phyloP scores from a whole-genome alignment of 2,888 invertebrate species.

The Andrena marginata region DNA sequence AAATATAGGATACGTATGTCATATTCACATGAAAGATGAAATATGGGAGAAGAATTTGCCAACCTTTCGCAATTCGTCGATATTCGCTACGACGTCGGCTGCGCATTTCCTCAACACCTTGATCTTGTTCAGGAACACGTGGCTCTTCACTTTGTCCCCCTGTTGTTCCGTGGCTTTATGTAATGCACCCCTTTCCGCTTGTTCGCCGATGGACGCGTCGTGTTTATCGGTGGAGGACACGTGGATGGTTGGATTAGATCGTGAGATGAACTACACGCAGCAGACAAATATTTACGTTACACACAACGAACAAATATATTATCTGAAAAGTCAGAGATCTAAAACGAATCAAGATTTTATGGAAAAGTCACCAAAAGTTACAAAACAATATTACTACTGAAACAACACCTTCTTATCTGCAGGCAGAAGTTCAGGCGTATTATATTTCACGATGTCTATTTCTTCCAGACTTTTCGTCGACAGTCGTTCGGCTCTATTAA shows the following conservation, averaged over 20 bases:
- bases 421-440: neutral
- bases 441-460: neutral
- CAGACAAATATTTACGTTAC: conserved; percentile 1
- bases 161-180: neutral
- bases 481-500: too few species aligned
- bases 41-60: neutral
- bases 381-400: too few species aligned
- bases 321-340: too few species aligned
- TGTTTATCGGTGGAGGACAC: conserved; percentile 47
- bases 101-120: conserved; percentile 49
- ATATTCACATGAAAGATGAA: too few species aligned
- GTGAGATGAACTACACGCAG: conserved; percentile 42
- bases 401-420: too few species aligned
- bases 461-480: neutral
- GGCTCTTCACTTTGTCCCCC: neutral
- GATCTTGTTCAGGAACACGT: conserved; percentile 35
- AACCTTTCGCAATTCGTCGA: conserved; percentile 63
- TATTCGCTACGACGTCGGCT: conserved; percentile 34
- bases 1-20: too few species aligned
- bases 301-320: too few species aligned
- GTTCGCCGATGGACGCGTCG: conserved; percentile 60
- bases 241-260: conserved; percentile 35
- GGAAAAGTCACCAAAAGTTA: too few species aligned
- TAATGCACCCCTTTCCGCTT: conserved; percentile 8
- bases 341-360: too few species aligned